A percentile compares a stretch with the other conserved stretches of the same genome.
Conservation (phyloP, 2,888 invertebrate genomes). For the Drosophila rubida region DNA sequence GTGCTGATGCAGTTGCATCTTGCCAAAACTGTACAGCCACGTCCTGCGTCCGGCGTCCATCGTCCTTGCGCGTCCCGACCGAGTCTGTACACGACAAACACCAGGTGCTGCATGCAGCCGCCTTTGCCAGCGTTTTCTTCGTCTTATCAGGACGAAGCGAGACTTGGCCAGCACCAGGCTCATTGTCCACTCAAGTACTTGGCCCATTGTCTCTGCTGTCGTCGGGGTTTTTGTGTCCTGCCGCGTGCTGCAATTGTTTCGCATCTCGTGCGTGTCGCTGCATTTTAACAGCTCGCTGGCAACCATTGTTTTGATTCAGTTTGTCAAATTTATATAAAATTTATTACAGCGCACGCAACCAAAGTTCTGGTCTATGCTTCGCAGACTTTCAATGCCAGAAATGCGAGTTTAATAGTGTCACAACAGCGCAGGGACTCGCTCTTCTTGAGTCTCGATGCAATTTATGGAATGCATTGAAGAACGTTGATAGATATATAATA, state of each 20-base stretch:
- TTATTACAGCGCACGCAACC: conserved; percentile 70
- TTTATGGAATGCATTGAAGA: conserved; percentile 30
- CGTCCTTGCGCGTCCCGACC: conserved; percentile 31
- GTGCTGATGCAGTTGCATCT: conserved; percentile 54
- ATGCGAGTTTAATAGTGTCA: conserved; percentile 74
- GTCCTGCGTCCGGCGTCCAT: background rate
- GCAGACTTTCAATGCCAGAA: conserved; percentile 38
- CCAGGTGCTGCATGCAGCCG: conserved; percentile 72
- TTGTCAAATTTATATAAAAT: conserved; percentile 82
- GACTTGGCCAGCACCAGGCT: conserved; percentile 20
- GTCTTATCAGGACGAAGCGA: conserved; percentile 46
- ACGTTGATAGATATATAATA: conserved; percentile 20
- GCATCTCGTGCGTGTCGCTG: conserved; percentile 72
- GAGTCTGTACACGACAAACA: conserved; percentile 55
- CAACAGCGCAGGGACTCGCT: conserved; percentile 50
- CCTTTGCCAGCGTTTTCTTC: conserved; percentile 52
- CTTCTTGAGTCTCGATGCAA: no score
- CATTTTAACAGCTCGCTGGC: conserved; percentile 48
- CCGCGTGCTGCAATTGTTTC: conserved; percentile 67
- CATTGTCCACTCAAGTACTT: conserved; percentile 70
- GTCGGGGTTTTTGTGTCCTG: conserved; percentile 57
- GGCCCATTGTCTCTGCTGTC: conserved; percentile 65
- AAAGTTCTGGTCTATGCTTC: conserved; percentile 20
- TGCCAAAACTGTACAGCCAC: conserved; percentile 58
- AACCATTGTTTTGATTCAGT: conserved; percentile 75